These are phyloP conservation scores for Podabrus alpinus DNA, from an alignment of 2,888 invertebrate genomes.

Conservation along the genomic window DNA sequence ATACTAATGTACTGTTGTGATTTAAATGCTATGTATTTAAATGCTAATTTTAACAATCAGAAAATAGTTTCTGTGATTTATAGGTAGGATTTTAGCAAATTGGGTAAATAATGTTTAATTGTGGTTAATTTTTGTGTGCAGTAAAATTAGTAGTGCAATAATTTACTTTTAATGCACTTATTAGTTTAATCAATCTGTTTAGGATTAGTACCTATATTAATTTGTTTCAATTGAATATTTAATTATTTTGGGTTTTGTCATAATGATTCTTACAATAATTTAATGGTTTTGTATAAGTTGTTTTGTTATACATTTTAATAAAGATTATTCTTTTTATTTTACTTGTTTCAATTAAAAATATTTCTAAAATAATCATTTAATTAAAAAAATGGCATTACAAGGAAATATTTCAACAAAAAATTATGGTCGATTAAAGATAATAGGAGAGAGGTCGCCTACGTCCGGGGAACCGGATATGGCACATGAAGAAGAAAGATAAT, in stretches of 20 bases:
- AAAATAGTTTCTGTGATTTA: neutral
- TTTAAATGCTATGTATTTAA: neutral
- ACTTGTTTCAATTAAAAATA: neutral
- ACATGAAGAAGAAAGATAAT: too few relatives aligned
- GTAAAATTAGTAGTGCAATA: conserved; percentile 2
- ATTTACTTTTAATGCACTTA: neutral
- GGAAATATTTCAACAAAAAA: too few relatives aligned
- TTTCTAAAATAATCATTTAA: too few relatives aligned
- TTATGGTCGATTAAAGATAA: too few relatives aligned
- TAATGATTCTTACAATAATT: neutral
- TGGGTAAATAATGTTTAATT: neutral
- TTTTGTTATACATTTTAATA: neutral
- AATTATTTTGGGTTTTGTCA: neutral
- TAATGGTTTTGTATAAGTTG: neutral
- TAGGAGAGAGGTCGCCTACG: too few relatives aligned
- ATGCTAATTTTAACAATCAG: neutral
- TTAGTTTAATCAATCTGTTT: neutral
- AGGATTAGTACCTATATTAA: neutral
- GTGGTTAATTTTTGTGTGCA: neutral
- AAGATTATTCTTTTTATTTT: neutral
- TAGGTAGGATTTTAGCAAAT: neutral
- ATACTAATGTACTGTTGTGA: neutral
- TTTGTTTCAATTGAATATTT: neutral
- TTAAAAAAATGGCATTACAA: too few relatives aligned
- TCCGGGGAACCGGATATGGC: too few relatives aligned